Evolutionary conservation across 2,797 vertebrate species (phyloP).

Genomic region (Thaleichthys pacificus): DNA sequence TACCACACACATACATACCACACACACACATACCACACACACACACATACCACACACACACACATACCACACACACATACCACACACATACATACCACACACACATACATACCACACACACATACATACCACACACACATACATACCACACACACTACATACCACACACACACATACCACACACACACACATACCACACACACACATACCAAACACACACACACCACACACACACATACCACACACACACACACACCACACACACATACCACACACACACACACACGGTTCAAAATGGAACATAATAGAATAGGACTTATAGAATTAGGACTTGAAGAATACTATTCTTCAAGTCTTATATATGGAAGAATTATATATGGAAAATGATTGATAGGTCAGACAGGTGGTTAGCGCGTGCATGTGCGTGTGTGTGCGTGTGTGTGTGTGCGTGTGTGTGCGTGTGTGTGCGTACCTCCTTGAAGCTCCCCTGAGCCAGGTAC

Average conservation of each 20-base stretch:
- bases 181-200: no score
- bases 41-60: no score
- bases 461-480: constrained; percentile 84
- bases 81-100: no score
- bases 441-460: constrained; percentile 2
- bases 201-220: neutral
- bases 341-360: no score
- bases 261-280: no score
- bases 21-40: no score
- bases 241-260: no score
- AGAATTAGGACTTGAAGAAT: no score
- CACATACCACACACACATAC: no score
- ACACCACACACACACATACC: neutral
- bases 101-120: neutral
- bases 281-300: neutral
- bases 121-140: neutral
- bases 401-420: neutral
- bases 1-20: no score
- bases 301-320: neutral
- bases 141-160: neutral
- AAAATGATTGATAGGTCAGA: constrained; percentile 36
- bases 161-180: neutral
- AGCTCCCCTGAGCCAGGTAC: constrained; percentile 89
- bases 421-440: constrained; percentile 47
- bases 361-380: no score